Evolutionary conservation across 2,888 invertebrate species (phyloP).

Genomic region (Heliconius ethilla): DNA sequence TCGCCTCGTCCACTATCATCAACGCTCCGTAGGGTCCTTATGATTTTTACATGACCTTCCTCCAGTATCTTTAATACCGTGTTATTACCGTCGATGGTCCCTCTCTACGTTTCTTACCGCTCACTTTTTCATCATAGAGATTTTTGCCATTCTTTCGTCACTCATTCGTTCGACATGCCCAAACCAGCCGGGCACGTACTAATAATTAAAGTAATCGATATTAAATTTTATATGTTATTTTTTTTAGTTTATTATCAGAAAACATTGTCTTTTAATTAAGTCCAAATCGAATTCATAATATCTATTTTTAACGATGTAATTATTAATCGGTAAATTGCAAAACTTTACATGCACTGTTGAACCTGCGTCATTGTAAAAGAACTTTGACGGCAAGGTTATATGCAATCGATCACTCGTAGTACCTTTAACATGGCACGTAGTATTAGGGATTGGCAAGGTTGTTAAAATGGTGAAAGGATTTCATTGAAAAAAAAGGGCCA

Average conservation of each 20-base stretch:
- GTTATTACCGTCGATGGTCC: no score
- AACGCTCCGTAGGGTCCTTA: no score
- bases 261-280: background rate
- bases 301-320: constrained; percentile 4
- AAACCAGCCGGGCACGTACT: no score
- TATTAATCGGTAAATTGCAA: constrained; percentile 34
- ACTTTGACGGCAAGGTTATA: constrained; percentile 41
- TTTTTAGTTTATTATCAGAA: background rate
- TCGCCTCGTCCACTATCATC: no score
- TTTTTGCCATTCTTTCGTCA: no score
- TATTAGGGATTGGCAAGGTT: constrained; percentile 43
- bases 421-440: constrained; percentile 35
- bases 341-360: constrained; percentile 37
- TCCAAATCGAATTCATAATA: background rate
- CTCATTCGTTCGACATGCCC: no score
- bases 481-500: constrained; percentile 20
- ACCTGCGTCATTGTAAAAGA: constrained; percentile 40
- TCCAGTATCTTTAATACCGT: no score
- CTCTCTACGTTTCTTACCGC: no score
- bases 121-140: no score
- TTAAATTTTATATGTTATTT: no score
- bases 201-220: no score
- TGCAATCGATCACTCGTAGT: constrained; percentile 39
- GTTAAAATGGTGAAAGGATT: constrained; percentile 40
- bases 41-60: background rate